Conservation (phyloP, 2,888 invertebrate genomes). For the Diarsia mendica region DNA sequence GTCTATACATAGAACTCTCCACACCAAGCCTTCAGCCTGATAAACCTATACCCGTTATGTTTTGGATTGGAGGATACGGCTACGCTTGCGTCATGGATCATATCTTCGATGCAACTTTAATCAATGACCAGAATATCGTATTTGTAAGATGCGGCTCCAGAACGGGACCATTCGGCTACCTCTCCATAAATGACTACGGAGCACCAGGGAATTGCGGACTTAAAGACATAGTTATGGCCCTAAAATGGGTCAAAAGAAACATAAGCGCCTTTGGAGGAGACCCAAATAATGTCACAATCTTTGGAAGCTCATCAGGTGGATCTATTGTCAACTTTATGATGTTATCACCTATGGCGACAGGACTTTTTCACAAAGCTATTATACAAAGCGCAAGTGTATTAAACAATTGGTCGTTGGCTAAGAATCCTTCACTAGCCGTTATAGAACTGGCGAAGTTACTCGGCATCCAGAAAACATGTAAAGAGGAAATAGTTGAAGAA, state of each 20-base stretch:
- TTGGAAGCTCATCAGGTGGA: slow-evolving; percentile 86
- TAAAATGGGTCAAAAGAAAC: slow-evolving; percentile 86
- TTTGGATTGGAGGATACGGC: slow-evolving; percentile 86
- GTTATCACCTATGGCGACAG: slow-evolving; percentile 86
- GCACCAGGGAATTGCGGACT: slow-evolving; percentile 87
- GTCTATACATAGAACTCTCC: slow-evolving; percentile 83
- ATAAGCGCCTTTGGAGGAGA: slow-evolving; percentile 86
- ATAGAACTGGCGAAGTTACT: slow-evolving; percentile 78
- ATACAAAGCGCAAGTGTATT: slow-evolving; percentile 86
- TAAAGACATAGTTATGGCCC: slow-evolving; percentile 84
- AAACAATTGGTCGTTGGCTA: slow-evolving; percentile 82
- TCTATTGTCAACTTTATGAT: slow-evolving; percentile 86
- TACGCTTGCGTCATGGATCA: slow-evolving; percentile 76
- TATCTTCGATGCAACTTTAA: slow-evolving; percentile 79
- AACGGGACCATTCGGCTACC: slow-evolving; percentile 85
- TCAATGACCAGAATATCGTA: slow-evolving; percentile 79
- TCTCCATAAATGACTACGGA: slow-evolving; percentile 81
- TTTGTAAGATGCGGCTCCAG: slow-evolving; percentile 85
- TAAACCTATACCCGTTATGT: slow-evolving; percentile 86
- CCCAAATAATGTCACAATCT: slow-evolving; percentile 86
- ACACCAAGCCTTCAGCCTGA: slow-evolving; percentile 78
- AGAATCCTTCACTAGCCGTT: slow-evolving; percentile 78
- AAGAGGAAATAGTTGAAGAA: slow-evolving; percentile 81
- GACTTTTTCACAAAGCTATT: slow-evolving; percentile 86
- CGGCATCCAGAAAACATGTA: slow-evolving; percentile 74